phyloP scores from a whole-genome alignment of 1,140 invertebrate species.

The Zaprionus africanus region DNA sequence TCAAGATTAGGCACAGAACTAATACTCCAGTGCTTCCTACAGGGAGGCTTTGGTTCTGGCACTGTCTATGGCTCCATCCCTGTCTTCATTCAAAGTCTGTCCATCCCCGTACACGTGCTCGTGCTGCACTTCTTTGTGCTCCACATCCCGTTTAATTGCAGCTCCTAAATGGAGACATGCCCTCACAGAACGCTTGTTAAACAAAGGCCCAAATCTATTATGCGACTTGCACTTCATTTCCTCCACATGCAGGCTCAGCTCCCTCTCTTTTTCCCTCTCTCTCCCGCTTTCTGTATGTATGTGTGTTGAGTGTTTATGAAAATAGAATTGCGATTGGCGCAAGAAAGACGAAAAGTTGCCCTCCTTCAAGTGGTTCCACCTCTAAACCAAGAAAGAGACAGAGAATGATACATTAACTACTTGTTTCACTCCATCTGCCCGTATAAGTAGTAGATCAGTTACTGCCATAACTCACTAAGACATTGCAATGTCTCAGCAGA shows the following conservation, averaged over 20 bases:
- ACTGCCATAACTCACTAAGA: too few species aligned
- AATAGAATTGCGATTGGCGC: conserved; percentile 15
- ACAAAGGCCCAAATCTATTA: conserved; percentile 43
- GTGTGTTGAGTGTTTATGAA: conserved; percentile 21
- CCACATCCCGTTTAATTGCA: conserved; percentile 24
- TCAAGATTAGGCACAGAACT: conserved; percentile 38
- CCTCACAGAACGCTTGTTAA: conserved; percentile 32
- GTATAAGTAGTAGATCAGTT: too few species aligned
- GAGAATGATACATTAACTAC: too few species aligned
- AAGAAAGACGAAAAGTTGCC: background rate
- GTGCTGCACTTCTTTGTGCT: background rate
- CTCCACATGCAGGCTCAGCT: background rate
- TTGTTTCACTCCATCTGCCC: too few species aligned
- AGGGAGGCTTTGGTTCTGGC: too few species aligned
- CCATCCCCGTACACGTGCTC: background rate
- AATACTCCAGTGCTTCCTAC: conserved; percentile 20
- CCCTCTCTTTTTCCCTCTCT: background rate
- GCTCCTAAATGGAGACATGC: conserved; percentile 15
- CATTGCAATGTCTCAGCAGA: too few species aligned
- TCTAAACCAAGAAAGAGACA: too few species aligned
- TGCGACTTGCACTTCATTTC: conserved; percentile 35
- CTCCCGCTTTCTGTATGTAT: background rate
- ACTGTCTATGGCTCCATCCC: background rate
- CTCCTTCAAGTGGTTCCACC: background rate
- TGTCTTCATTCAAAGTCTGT: background rate